A percentile compares a stretch with the other conserved stretches of the same genome.
phyloP scores from a whole-genome alignment of 2,113 vertebrate species.

The Larimichthys crocea region DNA sequence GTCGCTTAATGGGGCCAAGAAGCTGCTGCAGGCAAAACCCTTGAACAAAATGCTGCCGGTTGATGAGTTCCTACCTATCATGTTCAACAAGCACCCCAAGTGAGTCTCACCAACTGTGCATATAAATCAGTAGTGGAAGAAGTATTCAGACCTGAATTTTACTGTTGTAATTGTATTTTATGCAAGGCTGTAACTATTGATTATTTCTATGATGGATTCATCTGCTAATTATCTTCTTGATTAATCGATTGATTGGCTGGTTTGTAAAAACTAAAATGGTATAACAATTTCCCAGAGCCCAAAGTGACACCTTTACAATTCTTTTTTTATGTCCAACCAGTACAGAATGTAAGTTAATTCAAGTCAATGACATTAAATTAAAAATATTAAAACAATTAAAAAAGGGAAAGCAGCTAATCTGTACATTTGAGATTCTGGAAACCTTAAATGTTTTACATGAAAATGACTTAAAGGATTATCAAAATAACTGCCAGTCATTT shows the following conservation, averaged over 20 bases:
- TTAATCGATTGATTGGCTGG: background rate
- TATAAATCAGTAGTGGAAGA: background rate
- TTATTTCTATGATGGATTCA: background rate
- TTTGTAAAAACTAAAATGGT: background rate
- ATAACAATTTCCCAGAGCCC: background rate
- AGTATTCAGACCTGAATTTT: background rate
- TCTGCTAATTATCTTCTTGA: background rate
- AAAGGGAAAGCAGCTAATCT: background rate
- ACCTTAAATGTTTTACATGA: background rate
- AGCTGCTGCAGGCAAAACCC: constrained; percentile 87
- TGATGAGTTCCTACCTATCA: constrained; percentile 92
- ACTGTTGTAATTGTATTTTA: background rate
- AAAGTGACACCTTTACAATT: background rate
- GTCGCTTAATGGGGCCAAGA: constrained; percentile 89
- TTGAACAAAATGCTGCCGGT: constrained; percentile 92
- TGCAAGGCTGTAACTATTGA: background rate
- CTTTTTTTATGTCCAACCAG: background rate
- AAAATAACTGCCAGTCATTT: background rate
- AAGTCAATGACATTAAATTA: background rate
- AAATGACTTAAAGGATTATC: background rate
- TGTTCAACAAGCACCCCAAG: constrained; percentile 95
- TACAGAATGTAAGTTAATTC: background rate
- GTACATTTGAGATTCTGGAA: too few species aligned
- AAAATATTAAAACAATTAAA: background rate
- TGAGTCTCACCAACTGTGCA: constrained; percentile 75